These are phyloP conservation scores for Leptopilina myrica DNA, from an alignment of 2,888 invertebrate species.

Conservation along the genomic window DNA sequence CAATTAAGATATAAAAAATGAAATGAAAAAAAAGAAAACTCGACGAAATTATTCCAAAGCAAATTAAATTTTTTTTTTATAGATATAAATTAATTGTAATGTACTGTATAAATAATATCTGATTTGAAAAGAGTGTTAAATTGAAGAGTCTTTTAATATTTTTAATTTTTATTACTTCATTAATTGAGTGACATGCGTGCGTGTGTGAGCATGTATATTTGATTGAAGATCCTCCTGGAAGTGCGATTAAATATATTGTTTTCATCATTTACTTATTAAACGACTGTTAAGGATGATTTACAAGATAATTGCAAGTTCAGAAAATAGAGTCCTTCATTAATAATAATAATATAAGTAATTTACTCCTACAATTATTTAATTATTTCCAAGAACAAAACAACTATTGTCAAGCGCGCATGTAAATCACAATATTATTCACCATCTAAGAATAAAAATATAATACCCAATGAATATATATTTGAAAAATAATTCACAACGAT, in stretches of 20 bases:
- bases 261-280: slow-evolving; percentile 33
- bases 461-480: not conserved
- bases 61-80: too few species aligned
- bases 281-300: slow-evolving; percentile 27
- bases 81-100: not conserved
- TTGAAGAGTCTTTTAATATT: slow-evolving; percentile 19
- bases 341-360: slow-evolving; percentile 21
- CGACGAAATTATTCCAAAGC: too few species aligned
- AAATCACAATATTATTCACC: slow-evolving; percentile 21
- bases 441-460: not conserved
- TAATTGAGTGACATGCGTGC: slow-evolving; percentile 18
- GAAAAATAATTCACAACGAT: not conserved
- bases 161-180: slow-evolving; percentile 9
- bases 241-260: slow-evolving; percentile 34
- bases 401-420: slow-evolving; percentile 27
- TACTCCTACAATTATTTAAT: slow-evolving; percentile 20
- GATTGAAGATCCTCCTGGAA: not conserved
- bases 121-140: not conserved
- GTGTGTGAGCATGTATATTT: not conserved
- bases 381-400: slow-evolving; percentile 32
- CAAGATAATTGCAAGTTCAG: slow-evolving; percentile 33
- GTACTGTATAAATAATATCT: not conserved
- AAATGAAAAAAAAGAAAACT: too few species aligned
- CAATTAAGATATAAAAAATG: too few species aligned
- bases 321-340: slow-evolving; percentile 32